These are phyloP conservation scores for Cheilosia vernalis DNA, from an alignment of 2,888 invertebrate genomes.

Conservation along the genomic window DNA sequence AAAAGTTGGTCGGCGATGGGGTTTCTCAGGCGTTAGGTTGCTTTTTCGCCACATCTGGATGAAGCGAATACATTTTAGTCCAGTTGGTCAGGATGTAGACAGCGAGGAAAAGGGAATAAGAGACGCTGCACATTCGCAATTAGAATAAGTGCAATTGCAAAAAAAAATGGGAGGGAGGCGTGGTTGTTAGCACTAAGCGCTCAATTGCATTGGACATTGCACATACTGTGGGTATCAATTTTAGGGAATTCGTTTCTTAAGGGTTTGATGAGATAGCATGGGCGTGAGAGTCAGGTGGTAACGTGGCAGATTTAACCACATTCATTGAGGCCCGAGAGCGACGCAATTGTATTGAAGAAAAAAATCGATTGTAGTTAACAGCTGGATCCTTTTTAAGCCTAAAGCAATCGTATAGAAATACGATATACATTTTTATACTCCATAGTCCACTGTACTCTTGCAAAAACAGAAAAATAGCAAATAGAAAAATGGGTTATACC, in stretches of 20 bases:
- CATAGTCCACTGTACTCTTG: too few species aligned
- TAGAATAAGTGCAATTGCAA: conserved; percentile 67
- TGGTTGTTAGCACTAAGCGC: conserved; percentile 19
- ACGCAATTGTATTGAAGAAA: too few species aligned
- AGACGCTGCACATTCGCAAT: conserved; percentile 22
- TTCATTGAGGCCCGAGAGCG: too few species aligned
- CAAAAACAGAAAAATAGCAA: too few species aligned
- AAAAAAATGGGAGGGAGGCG: conserved; percentile 18
- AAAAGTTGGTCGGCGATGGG: conserved; percentile 16
- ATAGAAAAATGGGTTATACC: too few species aligned
- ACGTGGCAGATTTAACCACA: not conserved
- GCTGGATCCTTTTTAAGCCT: too few species aligned
- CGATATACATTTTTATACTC: too few species aligned
- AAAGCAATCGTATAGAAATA: too few species aligned
- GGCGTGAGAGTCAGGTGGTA: conserved; percentile 24
- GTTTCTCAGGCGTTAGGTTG: conserved; percentile 47
- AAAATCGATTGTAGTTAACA: too few species aligned
- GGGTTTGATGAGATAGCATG: too few species aligned
- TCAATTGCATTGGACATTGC: not conserved
- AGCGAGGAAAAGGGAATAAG: not conserved
- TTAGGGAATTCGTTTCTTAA: too few species aligned
- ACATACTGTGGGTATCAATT: too few species aligned
- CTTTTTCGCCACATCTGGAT: conserved; percentile 64
- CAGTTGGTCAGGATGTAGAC: conserved; percentile 47
- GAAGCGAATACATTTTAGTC: conserved; percentile 52